Evolutionary conservation across 1,140 invertebrate species (phyloP).

Genomic region (Charaxes varanes): DNA sequence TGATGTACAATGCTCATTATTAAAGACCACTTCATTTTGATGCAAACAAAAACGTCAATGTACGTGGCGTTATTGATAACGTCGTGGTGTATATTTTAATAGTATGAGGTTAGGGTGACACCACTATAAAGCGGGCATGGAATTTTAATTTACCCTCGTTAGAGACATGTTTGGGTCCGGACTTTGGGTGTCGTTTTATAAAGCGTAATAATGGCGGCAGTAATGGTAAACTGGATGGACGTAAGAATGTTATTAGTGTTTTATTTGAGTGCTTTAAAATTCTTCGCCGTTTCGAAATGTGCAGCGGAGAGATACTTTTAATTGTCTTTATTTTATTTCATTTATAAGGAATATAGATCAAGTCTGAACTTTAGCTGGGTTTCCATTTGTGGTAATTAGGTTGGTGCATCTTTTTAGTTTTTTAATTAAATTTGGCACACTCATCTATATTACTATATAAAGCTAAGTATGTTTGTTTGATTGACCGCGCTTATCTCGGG

Average conservation of each 20-base stretch:
- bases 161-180: constrained; percentile 28
- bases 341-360: too few species aligned
- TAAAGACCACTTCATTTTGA: neutral
- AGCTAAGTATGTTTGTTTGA: too few species aligned
- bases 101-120: constrained; percentile 17
- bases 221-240: constrained; percentile 21
- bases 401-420: too few species aligned
- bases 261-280: constrained; percentile 13
- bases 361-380: too few species aligned
- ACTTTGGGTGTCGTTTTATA: constrained; percentile 29
- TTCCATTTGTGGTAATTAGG: too few species aligned
- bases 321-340: too few species aligned
- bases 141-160: constrained; percentile 57
- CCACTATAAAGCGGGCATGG: constrained; percentile 31
- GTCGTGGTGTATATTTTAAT: neutral
- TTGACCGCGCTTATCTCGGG: too few species aligned
- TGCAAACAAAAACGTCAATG: neutral
- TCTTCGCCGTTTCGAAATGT: neutral
- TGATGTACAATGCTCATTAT: constrained; percentile 1
- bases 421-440: too few species aligned
- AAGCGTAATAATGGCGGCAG: constrained; percentile 25
- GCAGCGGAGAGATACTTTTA: neutral
- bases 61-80: neutral
- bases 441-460: too few species aligned
- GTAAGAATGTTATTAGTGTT: constrained; percentile 26